A percentile compares a stretch with the other conserved stretches of the same genome.
phyloP scores from a whole-genome alignment of 2,888 invertebrate species.

The Leptinotarsa haldemani region DNA sequence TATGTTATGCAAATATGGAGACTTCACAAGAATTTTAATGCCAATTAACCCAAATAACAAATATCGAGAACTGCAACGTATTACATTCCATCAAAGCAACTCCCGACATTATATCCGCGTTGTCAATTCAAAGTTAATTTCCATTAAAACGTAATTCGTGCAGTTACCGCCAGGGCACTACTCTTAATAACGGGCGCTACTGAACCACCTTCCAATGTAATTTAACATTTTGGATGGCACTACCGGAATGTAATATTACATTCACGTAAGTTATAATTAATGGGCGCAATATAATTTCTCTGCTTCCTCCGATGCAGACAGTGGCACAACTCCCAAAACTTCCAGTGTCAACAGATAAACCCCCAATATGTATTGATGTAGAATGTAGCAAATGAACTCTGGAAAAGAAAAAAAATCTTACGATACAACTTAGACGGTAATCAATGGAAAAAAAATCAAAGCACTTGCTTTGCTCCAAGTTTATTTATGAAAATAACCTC shows the following conservation, averaged over 20 bases:
- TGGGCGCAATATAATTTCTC: conserved; percentile 53
- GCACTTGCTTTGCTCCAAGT: no score
- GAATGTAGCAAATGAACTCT: no score
- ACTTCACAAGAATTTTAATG: no score
- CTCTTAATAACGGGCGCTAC: conserved; percentile 5
- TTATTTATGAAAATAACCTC: no score
- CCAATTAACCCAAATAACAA: background rate
- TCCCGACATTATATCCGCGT: conserved; percentile 11
- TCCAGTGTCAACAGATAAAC: background rate
- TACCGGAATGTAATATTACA: conserved; percentile 62
- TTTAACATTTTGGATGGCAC: conserved; percentile 61
- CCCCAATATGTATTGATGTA: conserved; percentile 6
- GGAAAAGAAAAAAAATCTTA: no score
- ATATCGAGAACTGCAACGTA: background rate
- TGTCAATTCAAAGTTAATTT: conserved; percentile 62
- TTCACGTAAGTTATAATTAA: conserved; percentile 64
- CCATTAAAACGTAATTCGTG: conserved; percentile 58
- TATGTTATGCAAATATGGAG: no score
- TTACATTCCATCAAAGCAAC: background rate
- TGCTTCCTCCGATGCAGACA: background rate
- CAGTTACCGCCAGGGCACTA: conserved; percentile 15
- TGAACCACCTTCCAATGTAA: conserved; percentile 31
- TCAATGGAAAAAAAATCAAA: no score
- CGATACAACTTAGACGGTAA: no score
- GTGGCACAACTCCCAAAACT: background rate